phyloP scores from a whole-genome alignment of 2,797 vertebrate species.

The Vipera latastei region DNA sequence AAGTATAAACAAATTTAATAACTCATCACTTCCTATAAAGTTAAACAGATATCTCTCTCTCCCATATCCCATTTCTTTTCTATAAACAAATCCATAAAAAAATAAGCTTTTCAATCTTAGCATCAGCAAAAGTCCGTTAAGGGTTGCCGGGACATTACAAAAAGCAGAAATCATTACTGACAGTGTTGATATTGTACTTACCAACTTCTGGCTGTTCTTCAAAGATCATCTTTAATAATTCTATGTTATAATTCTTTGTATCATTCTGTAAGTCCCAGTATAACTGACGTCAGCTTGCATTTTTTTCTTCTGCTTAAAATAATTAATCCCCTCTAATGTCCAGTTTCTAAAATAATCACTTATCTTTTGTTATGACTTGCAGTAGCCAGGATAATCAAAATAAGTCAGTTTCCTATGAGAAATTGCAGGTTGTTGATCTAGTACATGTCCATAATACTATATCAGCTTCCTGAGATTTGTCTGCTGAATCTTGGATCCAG shows the following conservation, averaged over 20 bases:
- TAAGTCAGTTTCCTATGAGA: not conserved
- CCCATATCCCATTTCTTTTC: not conserved
- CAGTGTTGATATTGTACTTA: not conserved
- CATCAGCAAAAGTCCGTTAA: not conserved
- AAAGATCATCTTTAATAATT: not conserved
- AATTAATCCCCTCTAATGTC: not conserved
- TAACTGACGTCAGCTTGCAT: not conserved
- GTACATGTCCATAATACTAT: not conserved
- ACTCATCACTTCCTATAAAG: not conserved
- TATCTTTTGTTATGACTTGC: not conserved
- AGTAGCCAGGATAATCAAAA: not conserved
- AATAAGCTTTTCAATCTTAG: not conserved
- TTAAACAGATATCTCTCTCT: not conserved
- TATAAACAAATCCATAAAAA: not conserved
- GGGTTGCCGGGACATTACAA: not conserved
- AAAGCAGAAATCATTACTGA: not conserved
- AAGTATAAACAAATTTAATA: not conserved
- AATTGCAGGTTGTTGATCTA: not conserved
- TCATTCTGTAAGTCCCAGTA: not conserved
- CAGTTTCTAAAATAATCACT: not conserved
- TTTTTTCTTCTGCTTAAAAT: not conserved
- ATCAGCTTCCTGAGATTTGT: not conserved
- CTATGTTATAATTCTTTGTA: not conserved
- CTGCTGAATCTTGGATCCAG: not conserved
- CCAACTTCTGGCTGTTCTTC: not conserved